Evolutionary conservation across 2,888 invertebrate genomes (phyloP).

Genomic region (Chrysolina americana): DNA sequence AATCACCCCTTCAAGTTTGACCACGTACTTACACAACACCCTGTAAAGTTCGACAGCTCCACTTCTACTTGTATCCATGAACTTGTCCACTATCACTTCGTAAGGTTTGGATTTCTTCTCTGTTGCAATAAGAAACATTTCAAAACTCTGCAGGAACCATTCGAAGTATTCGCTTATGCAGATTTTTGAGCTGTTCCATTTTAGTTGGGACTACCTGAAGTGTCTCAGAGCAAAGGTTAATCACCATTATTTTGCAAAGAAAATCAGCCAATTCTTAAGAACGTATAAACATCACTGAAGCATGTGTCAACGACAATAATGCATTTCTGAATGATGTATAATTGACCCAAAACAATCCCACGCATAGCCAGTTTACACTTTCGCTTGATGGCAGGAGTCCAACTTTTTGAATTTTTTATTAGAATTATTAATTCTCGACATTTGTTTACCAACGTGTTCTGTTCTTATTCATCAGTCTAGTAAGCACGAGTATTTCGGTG

Average conservation of each 20-base stretch:
- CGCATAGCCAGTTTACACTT: not conserved
- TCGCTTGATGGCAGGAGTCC: constrained; percentile 10
- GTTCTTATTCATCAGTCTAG: constrained; percentile 3
- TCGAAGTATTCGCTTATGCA: too few relatives aligned
- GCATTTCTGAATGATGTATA: not conserved
- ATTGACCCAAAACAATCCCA: constrained; percentile 17
- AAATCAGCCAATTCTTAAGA: not conserved
- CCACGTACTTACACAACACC: too few relatives aligned
- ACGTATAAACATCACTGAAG: not conserved
- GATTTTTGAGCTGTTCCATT: too few relatives aligned
- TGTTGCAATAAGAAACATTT: too few relatives aligned
- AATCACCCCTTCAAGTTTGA: too few relatives aligned
- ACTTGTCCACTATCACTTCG: too few relatives aligned
- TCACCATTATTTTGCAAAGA: not conserved
- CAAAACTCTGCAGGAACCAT: too few relatives aligned
- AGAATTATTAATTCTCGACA: constrained; percentile 5
- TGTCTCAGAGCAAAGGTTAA: too few relatives aligned
- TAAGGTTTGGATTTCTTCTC: too few relatives aligned
- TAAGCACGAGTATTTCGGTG: not conserved
- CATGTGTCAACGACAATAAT: not conserved
- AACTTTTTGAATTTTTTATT: constrained; percentile 7
- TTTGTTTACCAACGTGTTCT: constrained; percentile 23
- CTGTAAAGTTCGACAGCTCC: too few relatives aligned
- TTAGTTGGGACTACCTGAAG: too few relatives aligned
- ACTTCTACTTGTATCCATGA: too few relatives aligned